Percentiles rank a stretch among this genome's conserved stretches.
Conservation (phyloP, 1,140 invertebrate species). For the Drosophila ogumai region DNA sequence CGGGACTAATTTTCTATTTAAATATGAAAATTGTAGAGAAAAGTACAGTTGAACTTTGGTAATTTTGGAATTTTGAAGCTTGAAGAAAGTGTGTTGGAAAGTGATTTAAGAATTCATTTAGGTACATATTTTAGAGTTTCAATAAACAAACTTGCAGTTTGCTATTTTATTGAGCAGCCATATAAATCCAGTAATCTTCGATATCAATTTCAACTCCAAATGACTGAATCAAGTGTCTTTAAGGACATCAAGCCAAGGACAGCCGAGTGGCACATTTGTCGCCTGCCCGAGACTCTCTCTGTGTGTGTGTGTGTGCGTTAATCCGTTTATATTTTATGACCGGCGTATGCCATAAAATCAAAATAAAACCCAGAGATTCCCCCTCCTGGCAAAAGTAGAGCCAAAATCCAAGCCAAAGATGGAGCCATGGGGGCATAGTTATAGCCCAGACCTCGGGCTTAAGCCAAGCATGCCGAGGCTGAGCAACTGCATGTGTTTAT, state of each 20-base stretch:
- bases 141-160: no score
- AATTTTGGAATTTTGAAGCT: background rate
- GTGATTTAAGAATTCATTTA: background rate
- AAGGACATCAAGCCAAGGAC: constrained; percentile 11
- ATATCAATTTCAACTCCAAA: constrained; percentile 4
- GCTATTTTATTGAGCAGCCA: no score
- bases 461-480: constrained; percentile 30
- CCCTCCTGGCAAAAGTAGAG: background rate
- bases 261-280: constrained; percentile 34
- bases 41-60: background rate
- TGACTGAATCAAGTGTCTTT: constrained; percentile 15
- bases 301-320: constrained; percentile 41
- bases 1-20: constrained; percentile 7
- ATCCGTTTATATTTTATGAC: constrained; percentile 71
- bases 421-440: background rate
- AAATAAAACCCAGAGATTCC: constrained; percentile 50
- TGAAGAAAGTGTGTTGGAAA: background rate
- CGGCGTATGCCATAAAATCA: constrained; percentile 70
- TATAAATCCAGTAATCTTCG: background rate
- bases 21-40: background rate
- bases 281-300: constrained; percentile 21
- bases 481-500: constrained; percentile 18
- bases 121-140: no score
- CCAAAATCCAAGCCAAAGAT: constrained; percentile 16
- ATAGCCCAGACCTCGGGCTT: constrained; percentile 23